Evolutionary conservation across 1,140 invertebrate species (phyloP).

Genomic region (Lepidostoma basale): DNA sequence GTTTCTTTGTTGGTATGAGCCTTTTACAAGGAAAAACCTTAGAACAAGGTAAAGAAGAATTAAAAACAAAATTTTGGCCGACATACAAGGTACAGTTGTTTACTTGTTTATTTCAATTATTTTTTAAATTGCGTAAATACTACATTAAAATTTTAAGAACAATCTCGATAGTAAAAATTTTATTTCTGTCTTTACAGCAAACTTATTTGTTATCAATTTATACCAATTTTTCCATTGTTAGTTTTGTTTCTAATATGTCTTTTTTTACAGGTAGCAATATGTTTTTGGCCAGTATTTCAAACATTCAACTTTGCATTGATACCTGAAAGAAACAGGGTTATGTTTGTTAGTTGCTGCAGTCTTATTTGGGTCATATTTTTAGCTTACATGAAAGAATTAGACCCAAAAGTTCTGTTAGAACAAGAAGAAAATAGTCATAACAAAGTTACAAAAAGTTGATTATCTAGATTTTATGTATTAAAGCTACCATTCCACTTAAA

Average conservation of each 20-base stretch:
- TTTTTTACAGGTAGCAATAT: constrained; percentile 72
- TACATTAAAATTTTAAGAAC: too few relatives aligned
- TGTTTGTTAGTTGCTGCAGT: constrained; percentile 83
- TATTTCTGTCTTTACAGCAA: too few relatives aligned
- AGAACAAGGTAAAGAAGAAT: constrained; percentile 70
- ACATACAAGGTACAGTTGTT: constrained; percentile 85
- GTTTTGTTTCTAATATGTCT: neutral
- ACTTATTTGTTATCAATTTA: too few relatives aligned
- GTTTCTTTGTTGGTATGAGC: constrained; percentile 83
- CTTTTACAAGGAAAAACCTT: constrained; percentile 75
- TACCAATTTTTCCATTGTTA: too few relatives aligned
- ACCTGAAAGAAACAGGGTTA: constrained; percentile 78
- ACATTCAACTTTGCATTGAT: constrained; percentile 81
- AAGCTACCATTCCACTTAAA: too few relatives aligned
- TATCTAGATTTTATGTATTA: too few relatives aligned
- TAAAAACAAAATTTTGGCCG: constrained; percentile 76
- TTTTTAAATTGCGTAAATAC: too few relatives aligned
- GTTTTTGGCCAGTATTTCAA: constrained; percentile 82
- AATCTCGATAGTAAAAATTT: too few relatives aligned
- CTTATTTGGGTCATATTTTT: constrained; percentile 85
- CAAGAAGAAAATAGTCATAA: too few relatives aligned
- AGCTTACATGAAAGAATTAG: constrained; percentile 82
- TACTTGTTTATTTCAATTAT: too few relatives aligned
- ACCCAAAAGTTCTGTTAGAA: constrained; percentile 55
- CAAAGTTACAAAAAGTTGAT: too few relatives aligned